phyloP scores from a whole-genome alignment of 2,888 invertebrate genomes.

The Apodemia zela region DNA sequence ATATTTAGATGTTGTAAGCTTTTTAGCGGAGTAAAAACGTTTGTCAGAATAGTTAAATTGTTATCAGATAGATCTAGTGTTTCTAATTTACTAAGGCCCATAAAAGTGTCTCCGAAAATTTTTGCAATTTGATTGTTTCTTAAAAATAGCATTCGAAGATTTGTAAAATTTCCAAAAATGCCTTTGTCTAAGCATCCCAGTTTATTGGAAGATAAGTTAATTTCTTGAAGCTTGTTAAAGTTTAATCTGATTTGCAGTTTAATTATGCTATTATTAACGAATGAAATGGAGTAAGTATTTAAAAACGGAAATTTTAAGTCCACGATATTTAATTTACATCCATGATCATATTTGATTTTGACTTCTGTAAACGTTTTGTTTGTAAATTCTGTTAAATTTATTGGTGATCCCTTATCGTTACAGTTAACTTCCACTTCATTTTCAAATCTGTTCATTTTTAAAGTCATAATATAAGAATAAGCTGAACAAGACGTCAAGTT shows the following conservation, averaged over 20 bases:
- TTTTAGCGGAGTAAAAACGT: conserved; percentile 79
- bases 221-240: conserved; percentile 63
- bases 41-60: conserved; percentile 77
- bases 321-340: conserved; percentile 52
- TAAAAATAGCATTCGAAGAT: conserved; percentile 83
- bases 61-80: conserved; percentile 87
- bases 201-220: conserved; percentile 82
- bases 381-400: conserved; percentile 35
- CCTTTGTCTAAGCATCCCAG: conserved; percentile 73
- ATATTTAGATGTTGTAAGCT: conserved; percentile 86
- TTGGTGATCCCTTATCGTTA: conserved; percentile 41
- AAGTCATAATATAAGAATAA: conserved; percentile 60
- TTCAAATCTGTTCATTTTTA: conserved; percentile 52
- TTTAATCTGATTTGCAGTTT: conserved; percentile 54
- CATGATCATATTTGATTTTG: conserved; percentile 42
- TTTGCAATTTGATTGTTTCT: conserved; percentile 83
- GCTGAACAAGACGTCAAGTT: conserved; percentile 48
- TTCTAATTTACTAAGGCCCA: conserved; percentile 82
- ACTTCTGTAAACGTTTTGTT: conserved; percentile 53
- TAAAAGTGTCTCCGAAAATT: conserved; percentile 80
- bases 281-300: conserved; percentile 51
- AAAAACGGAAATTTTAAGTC: conserved; percentile 50
- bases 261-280: conserved; percentile 55
- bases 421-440: conserved; percentile 54
- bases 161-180: conserved; percentile 76